Conservation (phyloP, 2,113 vertebrate genomes). For the Notechis scutatus region DNA sequence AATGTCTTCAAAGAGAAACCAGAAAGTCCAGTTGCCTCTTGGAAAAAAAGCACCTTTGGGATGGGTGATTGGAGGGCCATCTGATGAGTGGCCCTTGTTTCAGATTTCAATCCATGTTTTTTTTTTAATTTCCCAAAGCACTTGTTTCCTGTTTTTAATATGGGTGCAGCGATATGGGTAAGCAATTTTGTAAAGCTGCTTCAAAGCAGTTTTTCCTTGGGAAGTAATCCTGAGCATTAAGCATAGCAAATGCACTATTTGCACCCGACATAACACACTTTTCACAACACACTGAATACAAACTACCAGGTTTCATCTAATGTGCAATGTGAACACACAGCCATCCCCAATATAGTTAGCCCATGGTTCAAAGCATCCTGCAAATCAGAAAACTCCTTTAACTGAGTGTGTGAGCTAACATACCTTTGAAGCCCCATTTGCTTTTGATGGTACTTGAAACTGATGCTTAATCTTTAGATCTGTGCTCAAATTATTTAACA, state of each 20-base stretch:
- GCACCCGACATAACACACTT: background rate
- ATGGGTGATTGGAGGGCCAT: too few relatives aligned
- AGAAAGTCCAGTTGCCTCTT: too few relatives aligned
- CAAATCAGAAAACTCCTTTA: background rate
- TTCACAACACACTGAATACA: background rate
- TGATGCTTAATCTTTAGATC: background rate
- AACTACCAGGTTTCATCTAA: background rate
- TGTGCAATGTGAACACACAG: background rate
- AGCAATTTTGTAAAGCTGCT: background rate
- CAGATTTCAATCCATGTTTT: background rate
- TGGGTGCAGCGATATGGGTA: background rate
- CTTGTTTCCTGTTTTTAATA: background rate
- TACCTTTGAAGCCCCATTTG: background rate
- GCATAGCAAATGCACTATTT: background rate
- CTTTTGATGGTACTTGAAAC: background rate
- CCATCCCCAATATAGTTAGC: background rate
- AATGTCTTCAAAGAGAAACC: too few relatives aligned
- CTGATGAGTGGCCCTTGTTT: background rate
- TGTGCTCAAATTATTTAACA: background rate
- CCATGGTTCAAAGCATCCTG: background rate
- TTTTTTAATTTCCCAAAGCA: background rate
- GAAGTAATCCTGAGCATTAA: background rate
- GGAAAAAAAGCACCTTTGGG: too few relatives aligned
- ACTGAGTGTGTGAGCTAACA: background rate
- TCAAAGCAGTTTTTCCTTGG: background rate